Evolutionary conservation across 2,797 vertebrate genomes (phyloP).

Genomic region (Hozukius guyotensis): DNA sequence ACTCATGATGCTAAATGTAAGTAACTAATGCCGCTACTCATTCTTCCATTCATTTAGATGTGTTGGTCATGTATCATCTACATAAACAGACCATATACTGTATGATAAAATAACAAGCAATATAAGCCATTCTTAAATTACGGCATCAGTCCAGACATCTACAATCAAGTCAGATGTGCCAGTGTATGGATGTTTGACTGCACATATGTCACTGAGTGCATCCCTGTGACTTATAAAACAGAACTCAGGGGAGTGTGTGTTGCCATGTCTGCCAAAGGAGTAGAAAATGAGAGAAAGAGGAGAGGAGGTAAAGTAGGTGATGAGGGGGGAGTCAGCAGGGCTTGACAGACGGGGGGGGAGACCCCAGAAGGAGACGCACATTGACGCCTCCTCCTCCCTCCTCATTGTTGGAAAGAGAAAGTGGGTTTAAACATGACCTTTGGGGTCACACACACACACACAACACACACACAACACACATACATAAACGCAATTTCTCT

Average conservation of each 20-base stretch:
- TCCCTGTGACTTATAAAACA: slow-evolving; percentile 9
- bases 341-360: slow-evolving; percentile 39
- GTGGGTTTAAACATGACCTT: slow-evolving; percentile 74
- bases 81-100: background rate
- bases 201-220: slow-evolving; percentile 1
- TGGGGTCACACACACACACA: slow-evolving; percentile 53
- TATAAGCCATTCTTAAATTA: background rate
- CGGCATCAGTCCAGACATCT: background rate
- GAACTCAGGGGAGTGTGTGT: background rate
- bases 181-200: slow-evolving; percentile 4
- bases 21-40: background rate
- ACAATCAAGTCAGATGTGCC: background rate
- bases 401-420: slow-evolving; percentile 67
- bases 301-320: slow-evolving; percentile 9
- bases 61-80: background rate
- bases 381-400: slow-evolving; percentile 55
- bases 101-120: background rate
- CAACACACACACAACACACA: slow-evolving; percentile 23
- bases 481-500: slow-evolving; percentile 8
- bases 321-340: slow-evolving; percentile 34
- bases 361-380: slow-evolving; percentile 29
- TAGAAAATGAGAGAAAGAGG: slow-evolving; percentile 4
- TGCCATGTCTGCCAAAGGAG: slow-evolving; percentile 5
- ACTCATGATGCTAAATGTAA: background rate
- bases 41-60: background rate